Conservation (phyloP, 2,113 vertebrate species). For the Oplegnathus fasciatus region DNA sequence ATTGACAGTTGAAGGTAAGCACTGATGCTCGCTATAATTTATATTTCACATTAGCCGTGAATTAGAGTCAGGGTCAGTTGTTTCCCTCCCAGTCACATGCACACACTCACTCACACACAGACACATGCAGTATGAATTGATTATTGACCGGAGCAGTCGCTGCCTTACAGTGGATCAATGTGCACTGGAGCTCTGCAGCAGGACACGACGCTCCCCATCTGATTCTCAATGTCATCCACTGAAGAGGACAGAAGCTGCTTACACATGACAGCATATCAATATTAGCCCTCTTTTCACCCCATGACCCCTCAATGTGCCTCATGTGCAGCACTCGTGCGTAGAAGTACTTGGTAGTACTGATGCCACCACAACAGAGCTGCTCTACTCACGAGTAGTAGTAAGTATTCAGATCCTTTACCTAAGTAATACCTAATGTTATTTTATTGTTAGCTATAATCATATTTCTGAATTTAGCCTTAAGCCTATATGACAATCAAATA, state of each 20-base stretch:
- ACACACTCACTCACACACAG: conserved; percentile 1
- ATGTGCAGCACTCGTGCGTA: not conserved
- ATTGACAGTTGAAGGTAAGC: too few species aligned
- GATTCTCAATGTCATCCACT: conserved; percentile 52
- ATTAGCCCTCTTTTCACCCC: conserved; percentile 11
- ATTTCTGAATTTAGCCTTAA: too few species aligned
- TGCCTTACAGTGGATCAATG: conserved; percentile 51
- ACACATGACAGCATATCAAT: conserved; percentile 53
- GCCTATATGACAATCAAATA: too few species aligned
- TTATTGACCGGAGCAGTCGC: conserved; percentile 23
- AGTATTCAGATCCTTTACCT: too few species aligned
- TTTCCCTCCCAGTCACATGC: not conserved
- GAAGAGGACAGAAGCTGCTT: conserved; percentile 24
- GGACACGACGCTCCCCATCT: conserved; percentile 29
- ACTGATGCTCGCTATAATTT: not conserved
- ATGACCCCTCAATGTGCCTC: not conserved
- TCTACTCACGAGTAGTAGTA: too few species aligned
- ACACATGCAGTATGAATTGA: conserved; percentile 17
- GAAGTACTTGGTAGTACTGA: not conserved
- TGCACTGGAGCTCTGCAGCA: conserved; percentile 40
- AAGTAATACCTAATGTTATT: too few species aligned
- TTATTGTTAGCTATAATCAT: too few species aligned
- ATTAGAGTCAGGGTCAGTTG: conserved; percentile 16
- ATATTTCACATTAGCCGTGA: not conserved
- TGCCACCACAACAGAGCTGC: not conserved